Evolutionary conservation across 2,797 vertebrate genomes (phyloP).

Genomic region (Cephalopachus bancanus): DNA sequence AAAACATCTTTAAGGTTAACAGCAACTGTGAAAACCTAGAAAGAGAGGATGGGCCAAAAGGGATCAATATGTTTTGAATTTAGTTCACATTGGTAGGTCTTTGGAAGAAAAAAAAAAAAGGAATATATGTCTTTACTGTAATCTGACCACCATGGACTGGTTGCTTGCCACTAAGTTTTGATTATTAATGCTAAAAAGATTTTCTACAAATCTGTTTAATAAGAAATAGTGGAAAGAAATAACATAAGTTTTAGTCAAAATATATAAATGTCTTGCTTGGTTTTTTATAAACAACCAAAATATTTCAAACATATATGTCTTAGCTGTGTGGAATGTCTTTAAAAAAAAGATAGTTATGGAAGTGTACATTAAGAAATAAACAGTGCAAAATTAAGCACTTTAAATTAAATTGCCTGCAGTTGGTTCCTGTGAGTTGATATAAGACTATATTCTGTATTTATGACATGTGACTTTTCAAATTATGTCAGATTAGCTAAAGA

Average conservation of each 20-base stretch:
- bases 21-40: conserved; percentile 28
- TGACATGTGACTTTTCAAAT: not conserved
- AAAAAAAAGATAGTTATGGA: not conserved
- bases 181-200: conserved; percentile 54
- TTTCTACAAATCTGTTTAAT: conserved; percentile 22
- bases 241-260: not conserved
- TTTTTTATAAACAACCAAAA: not conserved
- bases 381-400: not conserved
- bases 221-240: not conserved
- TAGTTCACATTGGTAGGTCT: conserved; percentile 1
- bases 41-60: not conserved
- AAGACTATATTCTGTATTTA: not conserved
- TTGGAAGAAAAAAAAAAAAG: not conserved
- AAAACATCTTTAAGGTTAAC: not conserved
- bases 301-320: not conserved
- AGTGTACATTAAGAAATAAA: not conserved
- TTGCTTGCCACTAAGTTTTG: conserved; percentile 40
- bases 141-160: not conserved
- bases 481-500: not conserved
- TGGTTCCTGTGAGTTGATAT: not conserved
- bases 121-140: not conserved
- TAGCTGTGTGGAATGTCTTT: not conserved
- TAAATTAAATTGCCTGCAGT: conserved; percentile 17
- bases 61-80: conserved; percentile 11
- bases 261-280: not conserved